These are phyloP conservation scores for Gambusia yucatana DNA, from an alignment of 2,797 vertebrate genomes.

Conservation along the genomic window DNA sequence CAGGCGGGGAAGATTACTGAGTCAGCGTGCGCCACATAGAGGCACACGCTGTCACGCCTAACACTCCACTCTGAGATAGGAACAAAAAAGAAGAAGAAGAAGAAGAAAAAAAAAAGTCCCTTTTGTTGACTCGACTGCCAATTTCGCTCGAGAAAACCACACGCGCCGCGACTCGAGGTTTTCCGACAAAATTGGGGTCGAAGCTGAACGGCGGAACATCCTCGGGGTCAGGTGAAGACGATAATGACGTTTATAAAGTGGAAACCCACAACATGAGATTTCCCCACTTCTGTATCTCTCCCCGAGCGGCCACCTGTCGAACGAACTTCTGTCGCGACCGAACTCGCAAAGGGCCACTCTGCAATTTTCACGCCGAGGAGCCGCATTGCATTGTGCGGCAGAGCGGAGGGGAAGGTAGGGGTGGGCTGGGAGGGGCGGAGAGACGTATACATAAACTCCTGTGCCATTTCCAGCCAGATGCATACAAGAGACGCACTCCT, in stretches of 20 bases:
- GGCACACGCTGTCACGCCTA: conserved; percentile 22
- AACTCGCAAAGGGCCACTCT: conserved; percentile 47
- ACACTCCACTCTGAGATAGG: conserved; percentile 18
- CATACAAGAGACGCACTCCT: conserved; percentile 22
- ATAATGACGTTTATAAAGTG: conserved; percentile 79
- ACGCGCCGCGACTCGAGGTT: conserved; percentile 55
- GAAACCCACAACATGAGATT: conserved; percentile 72
- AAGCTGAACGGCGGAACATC: conserved; percentile 46
- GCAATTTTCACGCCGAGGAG: conserved; percentile 54
- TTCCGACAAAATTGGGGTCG: conserved; percentile 70
- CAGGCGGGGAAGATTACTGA: conserved; percentile 64
- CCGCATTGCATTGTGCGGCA: conserved; percentile 24
- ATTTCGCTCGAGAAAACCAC: conserved; percentile 29
- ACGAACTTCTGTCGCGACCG: conserved; percentile 47
- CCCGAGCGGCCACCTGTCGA: conserved; percentile 55
- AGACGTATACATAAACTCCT: conserved; percentile 14
- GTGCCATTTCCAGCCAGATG: conserved; percentile 23
- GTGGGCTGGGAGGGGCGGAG: conserved; percentile 14
- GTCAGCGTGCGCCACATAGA: conserved; percentile 64
- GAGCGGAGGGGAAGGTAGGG: conserved; percentile 1
- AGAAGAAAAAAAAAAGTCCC: conserved; percentile 28
- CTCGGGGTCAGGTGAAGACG: conserved; percentile 60
- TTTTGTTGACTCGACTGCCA: conserved; percentile 62
- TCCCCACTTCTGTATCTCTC: conserved; percentile 50
- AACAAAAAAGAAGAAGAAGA: not conserved